Base-by-base conservation (phyloP, 2,888 invertebrate species). In the Euclidia mi region DNA sequence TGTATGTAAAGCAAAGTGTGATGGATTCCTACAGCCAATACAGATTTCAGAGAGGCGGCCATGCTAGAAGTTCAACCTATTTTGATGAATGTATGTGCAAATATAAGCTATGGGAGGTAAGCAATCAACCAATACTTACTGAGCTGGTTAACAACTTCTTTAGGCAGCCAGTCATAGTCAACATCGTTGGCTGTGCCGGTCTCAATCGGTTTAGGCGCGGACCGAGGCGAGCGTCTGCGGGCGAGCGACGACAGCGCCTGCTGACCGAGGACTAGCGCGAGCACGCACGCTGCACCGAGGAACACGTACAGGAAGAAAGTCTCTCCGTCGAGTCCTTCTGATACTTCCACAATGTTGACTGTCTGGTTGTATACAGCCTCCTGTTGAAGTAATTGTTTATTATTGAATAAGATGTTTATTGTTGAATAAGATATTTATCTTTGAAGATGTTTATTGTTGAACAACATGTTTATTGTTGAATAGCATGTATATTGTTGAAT, bases 331-430 rank as follows among this genome's bases (percentile, higher is more conserved):
- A 99, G 95, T 49, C 99, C 99, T 90, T 99, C 99, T 71, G 99
- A 99, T 34, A 99, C 95, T 91, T 99, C 99, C 2, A 98, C 96
- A 52, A 99, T 98, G 90, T 98, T 98, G 25, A 99, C 96, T 0
- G 99, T 99, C 93, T 99, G 99, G 89, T 99, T 99, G 95, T 98
- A 99, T 2, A 99, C 98, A 37, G 99, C 98, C 89, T 98, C 98
- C 88, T 97, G 96, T 89, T 95, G 96, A 59, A 34, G 43, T 29
- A 12, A 35, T 12, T 0, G 2, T 32, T 4, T 10, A 9, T 37
- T 15, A 37, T 2, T 12, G 12, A 34, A 9, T 31, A 31, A 9
- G n/a, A n/a, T n/a, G n/a, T n/a, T n/a, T n/a, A n/a, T n/a, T n/a
- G n/a, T n/a, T n/a, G n/a, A n/a, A n/a, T n/a, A n/a, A n/a, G n/a